Evolutionary conservation across 2,797 vertebrate species (phyloP).

Genomic region (Rousettus madagascariensis): DNA sequence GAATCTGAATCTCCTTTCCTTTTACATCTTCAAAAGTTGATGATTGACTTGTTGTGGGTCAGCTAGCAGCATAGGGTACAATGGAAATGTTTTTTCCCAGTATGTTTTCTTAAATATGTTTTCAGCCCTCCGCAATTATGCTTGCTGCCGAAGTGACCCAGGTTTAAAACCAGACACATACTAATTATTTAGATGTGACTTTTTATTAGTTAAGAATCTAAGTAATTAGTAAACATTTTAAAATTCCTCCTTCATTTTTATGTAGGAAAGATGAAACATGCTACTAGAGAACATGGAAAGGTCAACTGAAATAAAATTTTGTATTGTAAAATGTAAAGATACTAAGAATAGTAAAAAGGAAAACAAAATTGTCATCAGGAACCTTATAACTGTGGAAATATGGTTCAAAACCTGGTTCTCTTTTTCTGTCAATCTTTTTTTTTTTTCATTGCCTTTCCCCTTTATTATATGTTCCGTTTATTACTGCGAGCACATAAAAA

Average conservation of each 20-base stretch:
- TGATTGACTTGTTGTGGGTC: background rate
- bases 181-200: conserved; percentile 46
- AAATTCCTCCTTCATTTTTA: conserved; percentile 47
- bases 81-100: conserved; percentile 27
- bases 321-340: conserved; percentile 34
- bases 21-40: conserved; percentile 25
- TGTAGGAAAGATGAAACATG: conserved; percentile 29
- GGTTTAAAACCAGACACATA: conserved; percentile 47
- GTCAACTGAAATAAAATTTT: conserved; percentile 44
- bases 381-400: conserved; percentile 46
- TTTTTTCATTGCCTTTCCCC: conserved; percentile 15
- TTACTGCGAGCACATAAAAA: conserved; percentile 28
- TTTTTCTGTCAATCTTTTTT: conserved; percentile 51
- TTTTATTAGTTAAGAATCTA: conserved; percentile 43
- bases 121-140: background rate
- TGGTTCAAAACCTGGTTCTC: conserved; percentile 21
- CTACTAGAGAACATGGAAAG: conserved; percentile 31
- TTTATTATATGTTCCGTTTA: conserved; percentile 54
- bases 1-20: conserved; percentile 44
- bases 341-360: conserved; percentile 24
- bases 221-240: conserved; percentile 57
- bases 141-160: conserved; percentile 57
- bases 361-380: conserved; percentile 21
- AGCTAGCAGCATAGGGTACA: background rate
- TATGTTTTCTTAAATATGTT: conserved; percentile 47